A percentile compares a stretch with the other conserved stretches of the same genome.
These are phyloP conservation scores for Sinella curviseta DNA, from an alignment of 1,140 invertebrate genomes.

Conservation along the genomic window DNA sequence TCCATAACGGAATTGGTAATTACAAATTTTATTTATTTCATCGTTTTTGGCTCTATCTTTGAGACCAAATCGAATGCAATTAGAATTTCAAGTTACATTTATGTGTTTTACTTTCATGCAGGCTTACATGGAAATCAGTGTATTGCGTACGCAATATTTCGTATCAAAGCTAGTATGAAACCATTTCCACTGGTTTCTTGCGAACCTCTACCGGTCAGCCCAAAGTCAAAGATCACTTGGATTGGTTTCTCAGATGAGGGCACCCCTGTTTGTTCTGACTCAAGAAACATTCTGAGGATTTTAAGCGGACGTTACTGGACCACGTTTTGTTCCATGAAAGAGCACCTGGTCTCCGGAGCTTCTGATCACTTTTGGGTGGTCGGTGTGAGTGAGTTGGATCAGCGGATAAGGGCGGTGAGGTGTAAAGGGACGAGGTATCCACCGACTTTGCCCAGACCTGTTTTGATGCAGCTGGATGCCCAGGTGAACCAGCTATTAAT, in stretches of 20 bases:
- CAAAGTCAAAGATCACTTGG: conserved; percentile 73
- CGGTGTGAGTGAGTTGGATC: conserved; percentile 71
- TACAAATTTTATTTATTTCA: conserved; percentile 15
- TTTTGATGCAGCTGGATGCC: conserved; percentile 69
- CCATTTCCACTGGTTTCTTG: conserved; percentile 50
- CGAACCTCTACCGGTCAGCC: conserved; percentile 67
- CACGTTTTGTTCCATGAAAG: conserved; percentile 71
- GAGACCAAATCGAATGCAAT: background rate
- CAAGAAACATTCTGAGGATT: conserved; percentile 66
- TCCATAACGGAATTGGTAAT: conserved; percentile 67
- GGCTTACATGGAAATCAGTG: conserved; percentile 56
- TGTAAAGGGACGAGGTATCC: conserved; percentile 88
- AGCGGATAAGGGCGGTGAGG: conserved; percentile 75
- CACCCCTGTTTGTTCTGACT: conserved; percentile 69
- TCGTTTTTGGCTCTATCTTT: background rate
- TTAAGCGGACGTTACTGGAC: conserved; percentile 68
- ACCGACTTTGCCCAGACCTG: conserved; percentile 78
- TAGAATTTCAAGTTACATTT: conserved; percentile 22
- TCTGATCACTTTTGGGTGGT: conserved; percentile 81
- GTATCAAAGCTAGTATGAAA: conserved; percentile 48
- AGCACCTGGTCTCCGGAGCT: conserved; percentile 57
- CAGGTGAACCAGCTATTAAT: conserved; percentile 54
- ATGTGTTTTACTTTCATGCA: conserved; percentile 30
- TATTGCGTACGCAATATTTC: conserved; percentile 55
- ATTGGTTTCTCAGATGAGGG: conserved; percentile 78